Evolutionary conservation across 2,797 vertebrate genomes (phyloP), one percentile per base, ranked within the genome.

Genomic region (Pseudochromis fuscus): DNA sequence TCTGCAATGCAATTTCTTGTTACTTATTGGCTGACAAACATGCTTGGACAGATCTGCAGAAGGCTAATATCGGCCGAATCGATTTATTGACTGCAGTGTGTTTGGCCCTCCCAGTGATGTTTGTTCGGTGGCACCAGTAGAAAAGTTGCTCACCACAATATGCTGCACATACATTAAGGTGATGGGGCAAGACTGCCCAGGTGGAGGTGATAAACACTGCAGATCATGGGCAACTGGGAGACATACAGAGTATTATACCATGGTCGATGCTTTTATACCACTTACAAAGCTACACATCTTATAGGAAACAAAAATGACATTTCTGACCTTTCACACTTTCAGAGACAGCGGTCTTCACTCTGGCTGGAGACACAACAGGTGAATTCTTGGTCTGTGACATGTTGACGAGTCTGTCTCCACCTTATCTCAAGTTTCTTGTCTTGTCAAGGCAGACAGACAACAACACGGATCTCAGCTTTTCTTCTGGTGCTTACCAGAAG

Each of bases 341-440:
- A 51, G 38, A 72, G 49, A 33, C n/a, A 48, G 24, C 10, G 0
- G 31, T 46, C 44, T 68, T 53, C 53, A 66, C 48, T 42, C 44
- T 45, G 56, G 35, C 66, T 72, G 55, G 61, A 85, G 49, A 67
- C 55, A 69, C 70, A 78, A 58, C 72, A 80, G 72, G 61, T 77
- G 58, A 81, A 77, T 81, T 74, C 70, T 69, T 82, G 53, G 45
- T 42, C 23, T 27, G 12, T 70, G 53, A 74, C 35, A 40, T 77
- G 56, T 72, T 27, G n/a, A 5, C 16, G 15, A 56, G 53, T 64
- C 66, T 72, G 66, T 66, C 77, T 82, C 59, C 67, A 75, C 56
- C 55, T 73, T 66, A 72, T 83, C 67, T 83, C 30, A 52, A 23
- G 24, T 67, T 68, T 70, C 75, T 51, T 66, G 56, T 80, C 63